Evolutionary conservation across 1,140 invertebrate species (phyloP), one percentile per base, ranked within the genome.

Genomic region (Drosophila busckii): DNA sequence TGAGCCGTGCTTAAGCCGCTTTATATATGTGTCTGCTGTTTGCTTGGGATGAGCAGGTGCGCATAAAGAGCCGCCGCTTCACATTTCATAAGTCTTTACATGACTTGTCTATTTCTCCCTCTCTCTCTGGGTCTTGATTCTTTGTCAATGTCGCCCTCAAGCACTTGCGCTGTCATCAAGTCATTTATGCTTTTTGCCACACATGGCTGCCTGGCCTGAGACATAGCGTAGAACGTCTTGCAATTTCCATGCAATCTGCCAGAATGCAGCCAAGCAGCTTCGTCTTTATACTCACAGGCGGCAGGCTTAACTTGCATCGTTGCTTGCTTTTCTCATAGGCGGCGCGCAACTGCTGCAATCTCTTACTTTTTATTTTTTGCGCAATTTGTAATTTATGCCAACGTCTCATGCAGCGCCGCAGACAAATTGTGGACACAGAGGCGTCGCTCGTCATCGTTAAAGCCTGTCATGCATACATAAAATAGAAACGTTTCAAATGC

Each of bases 341-440:
- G n/a, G n/a, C n/a, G n/a, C n/a, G 26, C 45, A 28, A 25, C 29
- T 28, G 20, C 25, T 15, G 26, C 20, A 35, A 26, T 16, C 23
- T 62, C 40, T 59, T 49, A 49, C 15, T 66, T 37, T 54, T 62
- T 31, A 26, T 59, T 60, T 70, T 68, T 69, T 75, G 31, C 37
- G 50, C 64, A 73, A 75, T 73, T 59, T 73, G 73, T 73, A 78
- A 78, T 78, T 78, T 78, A 78, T 78, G 68, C 73, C 68, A 53
- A 61, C 59, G 48, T 78, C 63, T 60, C 58, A 58, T 64, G 62
- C 50, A 29, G 10, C 41, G 44, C 38, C 15, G 38, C 31, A 71
- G 56, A 61, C 67, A 55, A 67, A 66, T 67, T 70, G 71, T 52
- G 32, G 59, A 48, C 38, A 48, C 20, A 28, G 49, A 41, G 29